Conservation (phyloP, 2,113 vertebrate genomes). For the Callorhinus ursinus region DNA sequence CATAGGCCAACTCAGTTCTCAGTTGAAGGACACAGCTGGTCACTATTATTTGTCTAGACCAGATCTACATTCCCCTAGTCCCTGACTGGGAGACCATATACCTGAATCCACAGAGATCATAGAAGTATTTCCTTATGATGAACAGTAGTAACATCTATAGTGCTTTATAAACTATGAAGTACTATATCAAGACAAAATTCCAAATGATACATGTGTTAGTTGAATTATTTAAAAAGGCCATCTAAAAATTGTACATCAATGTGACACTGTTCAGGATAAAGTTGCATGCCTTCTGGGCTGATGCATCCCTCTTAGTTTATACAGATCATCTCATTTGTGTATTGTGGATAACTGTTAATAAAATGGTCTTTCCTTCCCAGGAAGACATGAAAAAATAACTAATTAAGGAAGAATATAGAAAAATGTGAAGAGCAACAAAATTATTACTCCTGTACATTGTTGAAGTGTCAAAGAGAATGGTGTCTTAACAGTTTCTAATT, state of each 20-base stretch:
- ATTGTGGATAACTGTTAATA: not conserved
- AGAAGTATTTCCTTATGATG: not conserved
- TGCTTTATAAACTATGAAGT: not conserved
- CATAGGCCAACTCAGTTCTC: not conserved
- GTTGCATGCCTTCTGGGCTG: not conserved
- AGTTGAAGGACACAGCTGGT: not conserved
- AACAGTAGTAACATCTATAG: not conserved
- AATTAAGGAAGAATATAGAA: constrained; percentile 12
- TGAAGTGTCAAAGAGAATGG: not conserved
- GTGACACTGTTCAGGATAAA: not conserved
- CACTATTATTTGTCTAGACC: not conserved
- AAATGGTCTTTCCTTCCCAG: not conserved
- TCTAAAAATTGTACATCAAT: not conserved
- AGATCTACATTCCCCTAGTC: not conserved
- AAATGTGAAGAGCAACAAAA: not conserved
- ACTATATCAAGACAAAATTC: not conserved
- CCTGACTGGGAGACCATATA: not conserved
- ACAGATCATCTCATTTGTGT: not conserved
- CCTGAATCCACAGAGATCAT: not conserved
- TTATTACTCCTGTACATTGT: not conserved
- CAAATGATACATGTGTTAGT: not conserved
- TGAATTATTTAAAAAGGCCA: not conserved
- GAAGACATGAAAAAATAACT: not conserved
- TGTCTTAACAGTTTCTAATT: not conserved
- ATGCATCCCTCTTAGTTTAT: not conserved